phyloP scores from a whole-genome alignment of 2,888 invertebrate species.

The Pyrochroa serraticornis region DNA sequence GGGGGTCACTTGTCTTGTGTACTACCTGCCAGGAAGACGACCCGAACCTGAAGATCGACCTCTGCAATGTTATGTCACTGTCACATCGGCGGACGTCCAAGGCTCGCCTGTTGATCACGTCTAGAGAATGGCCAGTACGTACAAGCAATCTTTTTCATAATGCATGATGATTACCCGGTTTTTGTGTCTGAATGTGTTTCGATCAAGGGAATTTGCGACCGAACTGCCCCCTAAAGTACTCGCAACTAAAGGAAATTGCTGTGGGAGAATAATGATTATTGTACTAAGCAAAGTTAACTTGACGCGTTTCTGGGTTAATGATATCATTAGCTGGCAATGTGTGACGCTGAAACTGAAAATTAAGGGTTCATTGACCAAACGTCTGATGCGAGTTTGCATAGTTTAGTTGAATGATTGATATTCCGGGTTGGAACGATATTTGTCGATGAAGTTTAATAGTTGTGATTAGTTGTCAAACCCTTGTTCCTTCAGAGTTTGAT shows the following conservation, averaged over 20 bases:
- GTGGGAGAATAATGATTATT: neutral
- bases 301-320: neutral
- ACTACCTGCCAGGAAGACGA: slow-evolving; percentile 73
- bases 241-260: neutral
- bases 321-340: slow-evolving; percentile 1
- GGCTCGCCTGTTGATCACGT: slow-evolving; percentile 57
- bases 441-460: too few species aligned
- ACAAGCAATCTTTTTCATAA: slow-evolving; percentile 5
- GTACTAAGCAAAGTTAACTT: neutral
- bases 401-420: slow-evolving; percentile 7
- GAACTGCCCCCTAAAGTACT: too few species aligned
- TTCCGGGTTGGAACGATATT: slow-evolving; percentile 3
- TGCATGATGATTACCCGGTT: too few species aligned
- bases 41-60: slow-evolving; percentile 59
- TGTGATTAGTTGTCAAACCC: too few species aligned
- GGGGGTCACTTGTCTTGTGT: slow-evolving; percentile 81
- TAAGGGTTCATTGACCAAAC: slow-evolving; percentile 12
- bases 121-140: slow-evolving; percentile 46
- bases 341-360: slow-evolving; percentile 1
- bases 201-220: too few species aligned
- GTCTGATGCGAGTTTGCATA: slow-evolving; percentile 1
- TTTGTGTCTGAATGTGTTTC: too few species aligned
- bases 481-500: too few species aligned
- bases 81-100: slow-evolving; percentile 47
- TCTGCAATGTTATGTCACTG: slow-evolving; percentile 55